Percentiles rank a stretch among this genome's conserved stretches.
Conservation (phyloP, 2,888 invertebrate species). For the Chalcosyrphus nemorum region DNA sequence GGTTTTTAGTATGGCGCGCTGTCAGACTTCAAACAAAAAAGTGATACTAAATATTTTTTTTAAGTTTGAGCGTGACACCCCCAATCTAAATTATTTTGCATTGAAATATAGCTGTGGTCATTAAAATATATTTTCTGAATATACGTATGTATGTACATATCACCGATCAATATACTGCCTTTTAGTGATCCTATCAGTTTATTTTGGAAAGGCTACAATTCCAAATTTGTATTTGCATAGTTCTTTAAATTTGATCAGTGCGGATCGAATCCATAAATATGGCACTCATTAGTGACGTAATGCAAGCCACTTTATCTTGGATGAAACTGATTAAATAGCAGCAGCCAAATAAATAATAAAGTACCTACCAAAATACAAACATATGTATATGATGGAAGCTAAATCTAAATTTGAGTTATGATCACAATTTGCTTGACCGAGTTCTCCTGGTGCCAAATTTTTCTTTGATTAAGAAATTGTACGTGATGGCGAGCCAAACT, state of each 20-base stretch:
- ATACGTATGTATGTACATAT: no score
- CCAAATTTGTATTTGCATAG: not conserved
- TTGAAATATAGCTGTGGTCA: not conserved
- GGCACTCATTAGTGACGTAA: not conserved
- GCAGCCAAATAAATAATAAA: not conserved
- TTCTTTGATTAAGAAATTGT: conserved; percentile 15
- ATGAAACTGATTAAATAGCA: not conserved
- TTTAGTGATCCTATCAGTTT: not conserved
- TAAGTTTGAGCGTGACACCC: no score
- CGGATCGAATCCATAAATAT: not conserved
- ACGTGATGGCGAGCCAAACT: conserved; percentile 1
- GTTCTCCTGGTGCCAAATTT: conserved; percentile 43
- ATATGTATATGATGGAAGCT: not conserved
- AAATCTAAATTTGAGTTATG: conserved; percentile 46
- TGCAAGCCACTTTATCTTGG: not conserved
- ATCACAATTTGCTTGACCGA: conserved; percentile 43
- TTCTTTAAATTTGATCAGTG: not conserved
- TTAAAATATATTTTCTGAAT: not conserved
- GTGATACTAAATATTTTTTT: no score
- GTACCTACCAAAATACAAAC: not conserved
- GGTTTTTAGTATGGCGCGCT: no score
- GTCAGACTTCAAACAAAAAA: no score
- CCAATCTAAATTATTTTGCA: not conserved
- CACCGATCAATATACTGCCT: not conserved
- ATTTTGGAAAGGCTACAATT: not conserved